These are phyloP conservation scores for Chaenodraco wilsoni DNA, from an alignment of 2,797 vertebrate genomes.

Conservation along the genomic window DNA sequence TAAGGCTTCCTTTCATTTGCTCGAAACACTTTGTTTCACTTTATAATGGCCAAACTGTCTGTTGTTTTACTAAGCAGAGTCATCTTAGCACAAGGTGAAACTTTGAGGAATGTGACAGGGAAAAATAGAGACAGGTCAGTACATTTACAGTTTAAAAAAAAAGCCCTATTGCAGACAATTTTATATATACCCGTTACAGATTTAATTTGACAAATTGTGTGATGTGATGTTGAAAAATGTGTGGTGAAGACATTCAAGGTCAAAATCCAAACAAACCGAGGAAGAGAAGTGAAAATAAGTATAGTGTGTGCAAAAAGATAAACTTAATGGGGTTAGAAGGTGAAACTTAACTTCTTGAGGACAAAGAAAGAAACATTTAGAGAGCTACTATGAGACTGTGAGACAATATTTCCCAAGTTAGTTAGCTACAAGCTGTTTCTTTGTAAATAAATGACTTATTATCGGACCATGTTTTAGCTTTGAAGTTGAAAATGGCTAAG, in stretches of 20 bases:
- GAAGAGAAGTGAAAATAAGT: not conserved
- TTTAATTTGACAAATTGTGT: not conserved
- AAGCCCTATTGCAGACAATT: not conserved
- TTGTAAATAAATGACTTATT: not conserved
- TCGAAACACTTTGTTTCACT: not conserved
- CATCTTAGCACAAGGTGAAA: constrained; percentile 51
- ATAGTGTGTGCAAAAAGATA: too few species aligned
- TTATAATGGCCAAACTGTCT: not conserved
- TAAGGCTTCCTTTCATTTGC: not conserved
- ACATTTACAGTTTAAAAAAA: not conserved
- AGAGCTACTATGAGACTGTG: not conserved
- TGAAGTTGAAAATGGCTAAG: not conserved
- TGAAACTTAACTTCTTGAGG: constrained; percentile 2
- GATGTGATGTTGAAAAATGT: not conserved
- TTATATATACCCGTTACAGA: not conserved
- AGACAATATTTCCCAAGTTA: not conserved
- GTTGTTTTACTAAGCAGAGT: constrained; percentile 7
- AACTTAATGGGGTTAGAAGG: not conserved
- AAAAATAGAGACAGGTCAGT: not conserved
- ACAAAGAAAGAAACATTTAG: not conserved
- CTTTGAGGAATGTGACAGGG: constrained; percentile 46
- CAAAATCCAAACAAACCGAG: not conserved
- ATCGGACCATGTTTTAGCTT: not conserved
- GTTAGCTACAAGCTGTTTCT: not conserved
- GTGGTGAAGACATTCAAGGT: not conserved